Evolutionary conservation across 2,888 invertebrate genomes (phyloP), one percentile per base, ranked within the genome.

Genomic region (Carterocephalus palaemon): DNA sequence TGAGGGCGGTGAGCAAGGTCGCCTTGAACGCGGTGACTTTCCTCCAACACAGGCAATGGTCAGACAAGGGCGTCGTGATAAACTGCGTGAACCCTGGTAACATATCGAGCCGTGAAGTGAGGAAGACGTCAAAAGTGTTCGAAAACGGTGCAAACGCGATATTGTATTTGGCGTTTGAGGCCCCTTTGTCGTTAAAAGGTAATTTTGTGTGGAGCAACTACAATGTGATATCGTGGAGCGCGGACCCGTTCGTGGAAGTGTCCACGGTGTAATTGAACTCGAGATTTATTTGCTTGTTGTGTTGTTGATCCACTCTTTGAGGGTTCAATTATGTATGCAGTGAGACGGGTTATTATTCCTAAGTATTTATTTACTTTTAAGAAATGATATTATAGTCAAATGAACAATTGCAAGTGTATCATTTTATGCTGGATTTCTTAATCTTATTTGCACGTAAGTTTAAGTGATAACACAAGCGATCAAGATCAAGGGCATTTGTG

Each of bases 1-100:
- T 91, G 0, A 92, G 93, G 56, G 85, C 85, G 0, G 89, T 91
- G 0, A 93, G 93, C 17, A 95, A 95, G 77, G 91, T 94, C 0
- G 92, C 91, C 0, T 76, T 94, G 0, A 90, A 90, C 34, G 92
- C 93, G 9, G 79, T 94, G 4, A 89, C 92, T 0, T 83, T 90
- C 42, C 77, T 93, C 16, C 93, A 93, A 53, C 93, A 94, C 52
- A 74, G 89, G 51, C 75, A 88, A 47, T 90, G 84, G 85, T 57
- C 65, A 2, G 64, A 70, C 5, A 74, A 61, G 53, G 78, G 77
- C 0, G 56, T 82, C 0, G 70, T 79, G 2, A 83, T 85, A 41
- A 84, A 84, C 51, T 86, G 85, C 53, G 83, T 86, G 9, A 85
- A 85, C 49, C 86, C 86, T 40, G 86, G 86, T 1, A 79, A 67